Conservation (phyloP, 2,797 vertebrate species). For the Centropyge bicolor region DNA sequence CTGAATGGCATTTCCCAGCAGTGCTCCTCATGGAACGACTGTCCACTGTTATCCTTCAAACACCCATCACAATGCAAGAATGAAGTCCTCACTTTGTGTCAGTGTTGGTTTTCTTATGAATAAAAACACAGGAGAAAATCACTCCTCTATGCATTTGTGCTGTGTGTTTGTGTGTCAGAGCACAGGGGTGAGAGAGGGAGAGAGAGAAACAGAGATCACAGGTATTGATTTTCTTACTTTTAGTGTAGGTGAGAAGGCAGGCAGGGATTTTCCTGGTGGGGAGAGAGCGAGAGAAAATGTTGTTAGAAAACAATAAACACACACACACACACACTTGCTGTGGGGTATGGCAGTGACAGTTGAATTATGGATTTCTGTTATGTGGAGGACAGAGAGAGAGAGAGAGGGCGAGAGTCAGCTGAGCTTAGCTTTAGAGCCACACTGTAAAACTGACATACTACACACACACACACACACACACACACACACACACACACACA, state of each 20-base stretch:
- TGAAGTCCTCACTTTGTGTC: neutral
- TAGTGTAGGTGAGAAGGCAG: conserved; percentile 71
- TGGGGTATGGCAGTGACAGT: conserved; percentile 68
- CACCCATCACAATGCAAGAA: neutral
- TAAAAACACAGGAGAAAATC: neutral
- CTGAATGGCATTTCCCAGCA: neutral
- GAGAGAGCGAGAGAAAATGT: conserved; percentile 62
- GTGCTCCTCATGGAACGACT: neutral
- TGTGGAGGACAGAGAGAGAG: conserved; percentile 64
- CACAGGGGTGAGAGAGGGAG: conserved; percentile 21
- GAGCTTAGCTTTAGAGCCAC: conserved; percentile 54
- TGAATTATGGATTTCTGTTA: conserved; percentile 77
- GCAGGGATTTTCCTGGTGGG: conserved; percentile 72
- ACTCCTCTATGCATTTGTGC: neutral
- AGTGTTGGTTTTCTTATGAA: neutral
- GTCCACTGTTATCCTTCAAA: neutral
- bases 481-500: conserved; percentile 25
- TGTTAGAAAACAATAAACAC: conserved; percentile 73
- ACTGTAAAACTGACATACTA: conserved; percentile 49
- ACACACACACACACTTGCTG: conserved; percentile 41
- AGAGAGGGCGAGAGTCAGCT: conserved; percentile 53
- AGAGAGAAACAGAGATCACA: conserved; percentile 63
- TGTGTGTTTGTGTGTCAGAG: conserved; percentile 24
- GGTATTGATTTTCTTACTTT: conserved; percentile 81
- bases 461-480: conserved; percentile 26